Base-by-base conservation (phyloP, 2,113 vertebrate genomes). In the Laterallus jamaicensis region DNA sequence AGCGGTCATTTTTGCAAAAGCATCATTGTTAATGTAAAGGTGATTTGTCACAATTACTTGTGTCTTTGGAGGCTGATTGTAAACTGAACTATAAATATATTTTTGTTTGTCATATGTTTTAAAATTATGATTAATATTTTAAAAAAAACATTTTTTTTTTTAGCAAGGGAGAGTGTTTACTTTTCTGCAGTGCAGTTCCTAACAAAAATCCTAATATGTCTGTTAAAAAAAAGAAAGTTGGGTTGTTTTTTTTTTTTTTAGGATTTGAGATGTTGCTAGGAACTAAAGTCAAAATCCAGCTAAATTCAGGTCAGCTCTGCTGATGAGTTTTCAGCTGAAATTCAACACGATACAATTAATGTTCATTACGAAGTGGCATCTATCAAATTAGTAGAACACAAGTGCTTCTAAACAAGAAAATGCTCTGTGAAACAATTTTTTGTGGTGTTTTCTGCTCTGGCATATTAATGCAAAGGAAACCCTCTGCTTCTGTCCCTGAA, bases 321-420 rank as follows among this genome's bases (percentile, higher is more conserved):
- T 94, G 76, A 95, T 88, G 88, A 71, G 71, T 91, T 70, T 93
- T 95, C 80, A 88, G 37, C 40, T 73, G 62, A 84, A 94, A 84
- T 87, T 93, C 83, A 92, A 54, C 42, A 82, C 60, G 85, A 76
- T 91, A 70, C 75, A 86, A 77, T 95, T 85, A 90, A 49, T 5
- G 1, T 92, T 94, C 44, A 74, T 95, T 88, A 86, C 74, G 81
- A 86, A 88, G 32, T 88, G 78, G 28, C 39, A 67, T 87, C 54
- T 90, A 16, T 82, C 90, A 68, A 89, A 87, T 59, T 69, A 31
- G 12, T 92, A 52, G 60, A 94, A 75, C 19, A 54, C 15, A 81
- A 92, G 66, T 92, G 58, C 77, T 91, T 86, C 89, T 78, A 75
- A 92, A 86, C 26, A 88, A 87, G 74, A 71, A 92, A 86, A 68